Evolutionary conservation across 2,888 invertebrate genomes (phyloP).

Genomic region (Ormyrus thymus): DNA sequence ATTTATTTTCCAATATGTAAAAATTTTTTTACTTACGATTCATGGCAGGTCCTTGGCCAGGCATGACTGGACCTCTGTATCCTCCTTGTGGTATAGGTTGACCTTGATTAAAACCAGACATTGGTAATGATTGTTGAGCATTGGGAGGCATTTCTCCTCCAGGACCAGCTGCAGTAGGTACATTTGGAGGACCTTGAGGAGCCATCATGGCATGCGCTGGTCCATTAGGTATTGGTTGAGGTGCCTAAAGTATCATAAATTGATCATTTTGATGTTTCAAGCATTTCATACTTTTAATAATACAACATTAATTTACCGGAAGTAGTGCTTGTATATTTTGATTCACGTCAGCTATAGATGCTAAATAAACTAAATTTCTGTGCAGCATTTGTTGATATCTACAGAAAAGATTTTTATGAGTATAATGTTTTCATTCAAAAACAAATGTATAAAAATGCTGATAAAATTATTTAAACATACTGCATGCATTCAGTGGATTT

Average conservation of each 20-base stretch:
- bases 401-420: slow-evolving; percentile 28
- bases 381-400: slow-evolving; percentile 94
- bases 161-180: slow-evolving; percentile 70
- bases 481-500: slow-evolving; percentile 94
- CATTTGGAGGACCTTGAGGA: slow-evolving; percentile 73
- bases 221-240: slow-evolving; percentile 76
- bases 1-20: not conserved
- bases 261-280: too few species aligned
- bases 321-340: slow-evolving; percentile 93
- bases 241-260: slow-evolving; percentile 74
- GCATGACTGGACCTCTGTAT: slow-evolving; percentile 79
- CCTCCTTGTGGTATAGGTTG: slow-evolving; percentile 73
- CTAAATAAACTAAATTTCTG: slow-evolving; percentile 95
- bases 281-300: too few species aligned
- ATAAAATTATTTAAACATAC: slow-evolving; percentile 75
- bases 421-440: not conserved
- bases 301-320: slow-evolving; percentile 80
- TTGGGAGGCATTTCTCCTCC: slow-evolving; percentile 72
- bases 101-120: slow-evolving; percentile 71
- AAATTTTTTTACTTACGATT: slow-evolving; percentile 65
- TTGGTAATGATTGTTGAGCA: slow-evolving; percentile 71
- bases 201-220: slow-evolving; percentile 74
- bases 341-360: slow-evolving; percentile 96
- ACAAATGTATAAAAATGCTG: not conserved
- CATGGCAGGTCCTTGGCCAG: slow-evolving; percentile 76